Evolutionary conservation across 1,140 invertebrate species (phyloP).

Genomic region (Nixonia krombeini): DNA sequence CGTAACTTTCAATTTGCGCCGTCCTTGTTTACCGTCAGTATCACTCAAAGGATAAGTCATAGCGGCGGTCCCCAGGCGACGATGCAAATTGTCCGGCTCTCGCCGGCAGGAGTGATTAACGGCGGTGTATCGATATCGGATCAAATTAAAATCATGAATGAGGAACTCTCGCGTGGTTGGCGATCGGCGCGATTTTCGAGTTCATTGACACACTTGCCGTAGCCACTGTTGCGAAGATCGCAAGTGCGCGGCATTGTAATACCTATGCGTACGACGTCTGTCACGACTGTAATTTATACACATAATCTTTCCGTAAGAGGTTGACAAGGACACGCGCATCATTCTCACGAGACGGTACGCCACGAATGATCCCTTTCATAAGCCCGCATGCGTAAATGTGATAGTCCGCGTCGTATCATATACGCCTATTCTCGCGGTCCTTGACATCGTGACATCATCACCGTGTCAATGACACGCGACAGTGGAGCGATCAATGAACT

Average conservation of each 20-base stretch:
- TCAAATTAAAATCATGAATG: too few species aligned
- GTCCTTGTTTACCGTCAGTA: slow-evolving; percentile 23
- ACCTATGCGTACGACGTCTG: neutral
- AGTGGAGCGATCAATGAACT: slow-evolving; percentile 35
- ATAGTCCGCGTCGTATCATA: slow-evolving; percentile 9
- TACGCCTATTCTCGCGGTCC: slow-evolving; percentile 23
- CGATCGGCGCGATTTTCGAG: too few species aligned
- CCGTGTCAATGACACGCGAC: slow-evolving; percentile 39
- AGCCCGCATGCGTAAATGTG: slow-evolving; percentile 19
- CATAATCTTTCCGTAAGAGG: slow-evolving; percentile 20
- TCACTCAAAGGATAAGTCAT: too few species aligned
- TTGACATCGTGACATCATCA: slow-evolving; percentile 39
- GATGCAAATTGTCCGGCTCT: too few species aligned
- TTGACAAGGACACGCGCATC: slow-evolving; percentile 13
- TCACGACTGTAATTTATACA: slow-evolving; percentile 10
- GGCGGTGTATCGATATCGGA: too few species aligned
- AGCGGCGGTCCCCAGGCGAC: too few species aligned
- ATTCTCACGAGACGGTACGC: slow-evolving; percentile 17
- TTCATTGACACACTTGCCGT: slow-evolving; percentile 8
- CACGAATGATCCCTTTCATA: slow-evolving; percentile 24
- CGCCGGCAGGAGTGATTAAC: too few species aligned
- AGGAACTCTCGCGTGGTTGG: too few species aligned
- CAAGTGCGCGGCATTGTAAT: neutral
- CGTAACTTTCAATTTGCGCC: slow-evolving; percentile 28
- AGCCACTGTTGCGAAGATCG: neutral